Percentiles rank a stretch among this genome's conserved stretches.
Conservation (phyloP, 2,113 vertebrate species). For the Ceyx melanurus region DNA sequence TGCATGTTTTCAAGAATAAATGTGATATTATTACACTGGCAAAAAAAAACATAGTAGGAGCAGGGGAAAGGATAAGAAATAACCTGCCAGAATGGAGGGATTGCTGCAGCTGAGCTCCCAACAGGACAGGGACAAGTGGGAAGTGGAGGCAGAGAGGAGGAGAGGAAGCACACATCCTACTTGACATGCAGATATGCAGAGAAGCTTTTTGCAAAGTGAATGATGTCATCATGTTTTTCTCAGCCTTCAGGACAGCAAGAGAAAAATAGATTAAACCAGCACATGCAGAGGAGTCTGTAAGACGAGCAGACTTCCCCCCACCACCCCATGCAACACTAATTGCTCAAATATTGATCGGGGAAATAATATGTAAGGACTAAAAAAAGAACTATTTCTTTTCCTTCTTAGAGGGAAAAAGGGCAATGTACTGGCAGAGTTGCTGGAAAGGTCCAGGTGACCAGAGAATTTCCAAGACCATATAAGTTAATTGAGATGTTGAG, state of each 20-base stretch:
- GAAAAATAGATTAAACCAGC: slow-evolving; percentile 58
- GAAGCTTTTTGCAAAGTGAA: slow-evolving; percentile 46
- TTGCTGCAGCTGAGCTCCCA: slow-evolving; percentile 19
- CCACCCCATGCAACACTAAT: background rate
- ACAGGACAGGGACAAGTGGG: slow-evolving; percentile 49
- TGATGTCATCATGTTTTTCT: slow-evolving; percentile 61
- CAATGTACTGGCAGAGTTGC: background rate
- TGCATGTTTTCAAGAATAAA: slow-evolving; percentile 64
- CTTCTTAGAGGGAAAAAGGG: background rate
- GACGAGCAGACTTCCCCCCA: background rate
- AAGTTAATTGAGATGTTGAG: background rate
- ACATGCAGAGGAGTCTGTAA: slow-evolving; percentile 59
- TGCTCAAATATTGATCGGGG: slow-evolving; percentile 28
- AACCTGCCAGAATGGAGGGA: background rate
- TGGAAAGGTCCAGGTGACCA: background rate
- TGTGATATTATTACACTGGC: background rate
- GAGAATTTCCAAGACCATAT: background rate
- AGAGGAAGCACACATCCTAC: slow-evolving; percentile 51
- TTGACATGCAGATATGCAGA: slow-evolving; percentile 65
- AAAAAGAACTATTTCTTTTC: background rate
- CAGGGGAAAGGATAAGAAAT: background rate
- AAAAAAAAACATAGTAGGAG: background rate
- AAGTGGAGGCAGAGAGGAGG: slow-evolving; percentile 24
- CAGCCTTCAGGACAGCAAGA: slow-evolving; percentile 55
- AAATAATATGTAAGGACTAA: slow-evolving; percentile 5